Conservation (phyloP, 2,113 vertebrate species). For the Mungos mungo region DNA sequence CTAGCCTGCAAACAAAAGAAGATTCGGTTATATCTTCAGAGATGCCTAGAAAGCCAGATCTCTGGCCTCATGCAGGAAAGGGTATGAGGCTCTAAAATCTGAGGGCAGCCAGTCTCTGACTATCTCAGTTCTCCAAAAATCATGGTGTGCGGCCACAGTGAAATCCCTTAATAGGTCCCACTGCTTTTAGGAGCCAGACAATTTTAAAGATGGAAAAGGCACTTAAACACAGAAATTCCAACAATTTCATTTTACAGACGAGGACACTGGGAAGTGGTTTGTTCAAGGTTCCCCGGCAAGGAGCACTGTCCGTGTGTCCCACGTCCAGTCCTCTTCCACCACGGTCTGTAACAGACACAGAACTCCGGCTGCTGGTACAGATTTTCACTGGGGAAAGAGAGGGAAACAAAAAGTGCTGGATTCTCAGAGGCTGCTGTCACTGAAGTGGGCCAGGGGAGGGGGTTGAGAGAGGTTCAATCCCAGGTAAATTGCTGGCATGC, state of each 20-base stretch:
- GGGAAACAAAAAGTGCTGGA: not conserved
- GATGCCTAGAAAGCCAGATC: conserved; percentile 15
- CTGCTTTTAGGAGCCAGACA: not conserved
- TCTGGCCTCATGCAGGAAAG: not conserved
- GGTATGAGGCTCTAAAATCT: not conserved
- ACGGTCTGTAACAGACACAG: not conserved
- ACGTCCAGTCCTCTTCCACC: not conserved
- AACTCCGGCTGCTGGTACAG: not conserved
- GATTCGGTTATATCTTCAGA: not conserved
- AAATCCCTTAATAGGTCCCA: not conserved
- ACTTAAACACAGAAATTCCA: not conserved
- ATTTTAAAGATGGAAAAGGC: not conserved
- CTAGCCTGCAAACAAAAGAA: conserved; percentile 51
- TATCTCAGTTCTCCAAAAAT: not conserved
- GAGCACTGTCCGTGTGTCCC: accelerated
- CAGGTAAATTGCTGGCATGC: not conserved
- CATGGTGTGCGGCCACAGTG: not conserved
- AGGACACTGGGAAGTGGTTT: not conserved
- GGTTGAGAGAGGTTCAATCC: not conserved
- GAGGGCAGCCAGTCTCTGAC: not conserved
- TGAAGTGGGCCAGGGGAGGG: not conserved
- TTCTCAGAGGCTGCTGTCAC: not conserved
- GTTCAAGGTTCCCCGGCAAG: not conserved
- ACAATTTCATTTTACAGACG: not conserved
- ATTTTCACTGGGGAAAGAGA: not conserved